Conservation (phyloP, 2,797 vertebrate species). For the Mormyrops boulengeri region DNA sequence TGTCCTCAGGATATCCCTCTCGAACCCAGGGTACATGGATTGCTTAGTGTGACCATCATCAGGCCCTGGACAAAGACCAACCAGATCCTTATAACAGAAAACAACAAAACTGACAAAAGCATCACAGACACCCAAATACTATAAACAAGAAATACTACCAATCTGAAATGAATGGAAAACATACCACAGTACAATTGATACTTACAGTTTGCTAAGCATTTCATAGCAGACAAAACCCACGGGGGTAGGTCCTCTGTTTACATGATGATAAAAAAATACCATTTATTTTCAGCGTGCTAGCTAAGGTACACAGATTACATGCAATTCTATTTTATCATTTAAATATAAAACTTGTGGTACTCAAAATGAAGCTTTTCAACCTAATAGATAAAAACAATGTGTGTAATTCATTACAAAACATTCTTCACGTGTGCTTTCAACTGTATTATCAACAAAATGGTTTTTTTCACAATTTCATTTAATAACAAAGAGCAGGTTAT, state of each 20-base stretch:
- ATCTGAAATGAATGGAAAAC: neutral
- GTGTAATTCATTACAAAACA: neutral
- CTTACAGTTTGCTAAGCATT: slow-evolving; percentile 92
- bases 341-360: neutral
- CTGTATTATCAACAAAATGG: neutral
- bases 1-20: slow-evolving; percentile 86
- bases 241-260: slow-evolving; percentile 80
- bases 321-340: neutral
- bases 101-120: neutral
- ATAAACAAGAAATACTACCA: neutral
- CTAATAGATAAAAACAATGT: neutral
- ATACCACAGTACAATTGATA: slow-evolving; percentile 35
- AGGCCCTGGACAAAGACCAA: slow-evolving; percentile 58
- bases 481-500: neutral
- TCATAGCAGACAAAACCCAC: slow-evolving; percentile 95
- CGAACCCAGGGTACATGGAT: slow-evolving; percentile 80
- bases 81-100: neutral
- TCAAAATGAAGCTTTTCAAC: neutral
- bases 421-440: neutral
- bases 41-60: slow-evolving; percentile 73
- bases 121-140: neutral
- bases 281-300: neutral
- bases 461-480: neutral
- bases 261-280: neutral
- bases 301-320: neutral